A percentile compares a stretch with the other conserved stretches of the same genome.
These are phyloP conservation scores for Nomada ruficornis DNA, from an alignment of 2,888 invertebrate genomes.

Conservation along the genomic window DNA sequence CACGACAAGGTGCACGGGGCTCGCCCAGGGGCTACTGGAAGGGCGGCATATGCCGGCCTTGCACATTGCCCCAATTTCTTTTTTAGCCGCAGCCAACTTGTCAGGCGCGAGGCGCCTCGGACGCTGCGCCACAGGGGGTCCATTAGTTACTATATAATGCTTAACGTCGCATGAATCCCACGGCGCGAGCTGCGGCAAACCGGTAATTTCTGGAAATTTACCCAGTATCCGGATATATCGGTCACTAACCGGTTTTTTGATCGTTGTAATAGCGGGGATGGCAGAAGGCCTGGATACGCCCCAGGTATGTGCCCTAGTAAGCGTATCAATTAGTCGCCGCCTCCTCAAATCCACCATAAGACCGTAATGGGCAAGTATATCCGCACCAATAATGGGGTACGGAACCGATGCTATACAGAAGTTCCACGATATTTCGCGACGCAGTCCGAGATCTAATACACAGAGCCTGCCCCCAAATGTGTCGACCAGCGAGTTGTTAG, in stretches of 20 bases:
- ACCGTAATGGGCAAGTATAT: neutral
- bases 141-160: neutral
- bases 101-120: neutral
- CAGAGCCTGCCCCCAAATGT: too few species aligned
- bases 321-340: neutral
- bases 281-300: too few species aligned
- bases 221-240: too few species aligned
- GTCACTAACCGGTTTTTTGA: neutral
- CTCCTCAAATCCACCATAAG: neutral
- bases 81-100: neutral
- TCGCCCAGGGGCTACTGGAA: slow-evolving; percentile 18
- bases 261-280: too few species aligned
- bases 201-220: neutral
- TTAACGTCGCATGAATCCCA: neutral
- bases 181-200: too few species aligned
- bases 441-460: neutral
- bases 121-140: neutral
- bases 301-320: too few species aligned
- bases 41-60: neutral
- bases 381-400: neutral
- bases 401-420: neutral
- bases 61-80: neutral
- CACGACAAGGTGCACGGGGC: neutral
- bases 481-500: too few species aligned
- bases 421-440: neutral